phyloP scores from a whole-genome alignment of 2,113 vertebrate species.

The Genyomyrus donnyi region DNA sequence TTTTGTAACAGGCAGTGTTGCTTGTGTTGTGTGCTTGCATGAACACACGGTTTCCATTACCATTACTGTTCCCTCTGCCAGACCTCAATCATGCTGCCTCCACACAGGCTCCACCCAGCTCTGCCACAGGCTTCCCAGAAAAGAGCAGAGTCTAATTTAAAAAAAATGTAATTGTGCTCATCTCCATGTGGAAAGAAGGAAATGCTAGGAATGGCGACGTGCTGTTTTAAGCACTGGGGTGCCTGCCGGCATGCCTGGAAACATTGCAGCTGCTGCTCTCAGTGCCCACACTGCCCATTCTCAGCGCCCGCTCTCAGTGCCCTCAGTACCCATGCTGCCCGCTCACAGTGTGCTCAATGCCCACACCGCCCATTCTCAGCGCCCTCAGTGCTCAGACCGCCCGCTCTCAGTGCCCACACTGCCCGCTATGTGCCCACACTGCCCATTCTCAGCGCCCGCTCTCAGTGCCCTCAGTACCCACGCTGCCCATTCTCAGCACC shows the following conservation, averaged over 20 bases:
- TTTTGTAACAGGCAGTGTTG: constrained; percentile 24
- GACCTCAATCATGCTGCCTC: constrained; percentile 46
- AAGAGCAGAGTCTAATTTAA: too few relatives aligned
- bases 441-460: too few relatives aligned
- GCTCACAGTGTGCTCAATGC: not conserved
- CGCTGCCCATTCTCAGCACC: too few relatives aligned
- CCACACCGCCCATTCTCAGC: not conserved
- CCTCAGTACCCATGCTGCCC: not conserved
- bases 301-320: not conserved
- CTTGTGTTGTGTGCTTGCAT: constrained; percentile 22
- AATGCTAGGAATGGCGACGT: not conserved
- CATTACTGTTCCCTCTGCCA: constrained; percentile 43
- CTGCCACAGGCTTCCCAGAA: not conserved
- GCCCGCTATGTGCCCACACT: not conserved
- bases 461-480: not conserved
- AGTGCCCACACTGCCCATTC: not conserved
- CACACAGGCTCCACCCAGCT: constrained; percentile 38
- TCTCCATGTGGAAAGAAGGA: constrained; percentile 22
- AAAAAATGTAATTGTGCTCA: constrained; percentile 51
- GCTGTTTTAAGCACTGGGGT: not conserved
- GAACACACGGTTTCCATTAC: constrained; percentile 63
- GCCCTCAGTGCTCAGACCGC: not conserved
- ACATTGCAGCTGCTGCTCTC: not conserved
- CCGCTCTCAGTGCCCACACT: not conserved
- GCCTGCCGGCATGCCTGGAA: not conserved